Evolutionary conservation across 2,888 invertebrate species (phyloP).

Genomic region (Epistrophella euchroma): DNA sequence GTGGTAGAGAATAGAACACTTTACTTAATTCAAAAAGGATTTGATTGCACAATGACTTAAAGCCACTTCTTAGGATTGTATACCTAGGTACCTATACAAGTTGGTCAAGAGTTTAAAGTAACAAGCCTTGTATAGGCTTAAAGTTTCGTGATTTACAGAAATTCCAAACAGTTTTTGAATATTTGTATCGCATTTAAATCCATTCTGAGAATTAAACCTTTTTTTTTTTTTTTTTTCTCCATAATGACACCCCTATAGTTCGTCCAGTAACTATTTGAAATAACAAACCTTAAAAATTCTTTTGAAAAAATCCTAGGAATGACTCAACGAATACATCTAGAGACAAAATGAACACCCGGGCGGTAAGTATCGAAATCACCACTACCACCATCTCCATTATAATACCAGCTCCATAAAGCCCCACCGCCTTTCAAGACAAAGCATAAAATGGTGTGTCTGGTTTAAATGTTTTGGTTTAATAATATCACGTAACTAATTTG

Average conservation of each 20-base stretch:
- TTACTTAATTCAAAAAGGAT: no score
- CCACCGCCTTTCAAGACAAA: constrained; percentile 31
- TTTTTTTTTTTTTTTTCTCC: not conserved
- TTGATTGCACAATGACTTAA: no score
- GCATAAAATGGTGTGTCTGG: constrained; percentile 23
- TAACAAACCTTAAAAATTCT: not conserved
- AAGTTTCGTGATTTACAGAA: no score
- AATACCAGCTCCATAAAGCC: not conserved
- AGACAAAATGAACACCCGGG: constrained; percentile 29
- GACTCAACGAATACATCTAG: constrained; percentile 39
- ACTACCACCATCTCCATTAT: no score
- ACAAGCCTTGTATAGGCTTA: no score
- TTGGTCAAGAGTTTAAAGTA: no score
- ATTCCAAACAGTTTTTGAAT: no score
- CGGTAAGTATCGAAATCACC: constrained; percentile 40
- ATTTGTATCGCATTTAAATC: not conserved
- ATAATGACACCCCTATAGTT: not conserved
- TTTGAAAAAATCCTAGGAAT: constrained; percentile 46
- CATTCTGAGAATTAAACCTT: not conserved
- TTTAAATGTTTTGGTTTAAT: constrained; percentile 34
- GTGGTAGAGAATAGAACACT: not conserved
- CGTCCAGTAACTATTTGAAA: not conserved
- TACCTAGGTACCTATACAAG: no score
- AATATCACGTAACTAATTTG: constrained; percentile 71
- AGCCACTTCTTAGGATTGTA: no score